phyloP scores from a whole-genome alignment of 1,140 invertebrate species.

The Zaprionus ghesquierei region DNA sequence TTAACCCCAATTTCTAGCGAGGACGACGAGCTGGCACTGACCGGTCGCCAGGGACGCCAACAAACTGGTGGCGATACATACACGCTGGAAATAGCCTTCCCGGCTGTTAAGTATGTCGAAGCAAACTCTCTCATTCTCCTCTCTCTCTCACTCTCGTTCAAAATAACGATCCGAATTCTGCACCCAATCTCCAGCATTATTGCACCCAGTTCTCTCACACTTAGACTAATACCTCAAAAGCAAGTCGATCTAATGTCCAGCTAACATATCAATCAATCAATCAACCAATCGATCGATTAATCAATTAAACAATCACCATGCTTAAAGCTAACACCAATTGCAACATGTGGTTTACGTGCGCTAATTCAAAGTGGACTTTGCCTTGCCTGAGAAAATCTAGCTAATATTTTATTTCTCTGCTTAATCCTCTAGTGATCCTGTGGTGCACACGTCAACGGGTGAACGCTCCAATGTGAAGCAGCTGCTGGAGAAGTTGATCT shows the following conservation, averaged over 20 bases:
- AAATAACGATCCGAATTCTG: constrained; percentile 34
- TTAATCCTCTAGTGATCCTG: constrained; percentile 89
- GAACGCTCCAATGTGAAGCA: constrained; percentile 92
- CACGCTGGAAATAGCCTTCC: constrained; percentile 94
- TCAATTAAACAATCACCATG: constrained; percentile 24
- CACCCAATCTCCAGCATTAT: constrained; percentile 26
- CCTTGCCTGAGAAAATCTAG: background rate
- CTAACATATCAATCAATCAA: background rate
- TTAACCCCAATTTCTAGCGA: constrained; percentile 73
- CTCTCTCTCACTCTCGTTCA: constrained; percentile 7
- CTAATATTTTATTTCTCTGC: constrained; percentile 12
- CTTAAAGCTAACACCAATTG: constrained; percentile 47
- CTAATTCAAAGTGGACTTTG: constrained; percentile 32
- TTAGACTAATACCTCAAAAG: constrained; percentile 13
- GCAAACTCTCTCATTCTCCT: constrained; percentile 21
- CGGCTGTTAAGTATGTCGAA: constrained; percentile 93
- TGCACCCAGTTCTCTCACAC: constrained; percentile 12
- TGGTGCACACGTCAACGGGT: constrained; percentile 92
- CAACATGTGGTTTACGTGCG: constrained; percentile 22
- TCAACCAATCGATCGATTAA: constrained; percentile 14
- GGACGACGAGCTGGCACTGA: constrained; percentile 64
- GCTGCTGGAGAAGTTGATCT: constrained; percentile 92
- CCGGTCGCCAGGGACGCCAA: constrained; percentile 86
- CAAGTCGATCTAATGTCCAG: background rate
- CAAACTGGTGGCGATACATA: constrained; percentile 89